A percentile compares a stretch with the other conserved stretches of the same genome.
These are phyloP conservation scores for Irena cyanogastra DNA, from an alignment of 2,113 vertebrate species.

Conservation along the genomic window DNA sequence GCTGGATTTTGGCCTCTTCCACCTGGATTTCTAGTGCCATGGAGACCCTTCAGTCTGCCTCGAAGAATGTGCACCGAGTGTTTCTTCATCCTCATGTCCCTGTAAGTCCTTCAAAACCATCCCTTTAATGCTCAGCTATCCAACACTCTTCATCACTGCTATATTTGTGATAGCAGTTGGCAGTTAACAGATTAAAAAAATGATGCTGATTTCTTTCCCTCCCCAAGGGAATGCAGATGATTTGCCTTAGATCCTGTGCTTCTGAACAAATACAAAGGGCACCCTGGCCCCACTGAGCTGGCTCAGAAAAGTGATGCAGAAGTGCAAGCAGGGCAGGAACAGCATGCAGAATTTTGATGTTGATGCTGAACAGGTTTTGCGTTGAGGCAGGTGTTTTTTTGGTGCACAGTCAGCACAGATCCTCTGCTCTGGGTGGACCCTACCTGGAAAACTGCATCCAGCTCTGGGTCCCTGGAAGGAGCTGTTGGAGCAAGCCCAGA, in stretches of 20 bases:
- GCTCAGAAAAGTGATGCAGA: not conserved
- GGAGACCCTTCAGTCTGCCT: not conserved
- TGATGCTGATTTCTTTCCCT: not conserved
- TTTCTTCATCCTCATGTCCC: rapidly evolving
- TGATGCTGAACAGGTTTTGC: not conserved
- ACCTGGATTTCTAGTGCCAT: not conserved
- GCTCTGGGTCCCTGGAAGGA: not conserved
- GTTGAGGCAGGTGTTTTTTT: not conserved
- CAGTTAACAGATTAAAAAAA: not conserved
- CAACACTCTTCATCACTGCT: not conserved
- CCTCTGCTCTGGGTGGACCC: not conserved
- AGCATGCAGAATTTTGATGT: rapidly evolving
- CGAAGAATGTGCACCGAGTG: rapidly evolving
- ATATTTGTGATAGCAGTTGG: not conserved
- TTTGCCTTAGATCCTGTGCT: not conserved
- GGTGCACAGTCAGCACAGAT: too few relatives aligned
- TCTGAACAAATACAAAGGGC: not conserved
- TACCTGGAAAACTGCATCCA: not conserved
- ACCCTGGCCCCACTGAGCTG: rapidly evolving
- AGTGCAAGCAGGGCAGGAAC: not conserved
- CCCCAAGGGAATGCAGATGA: rapidly evolving
- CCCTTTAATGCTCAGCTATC: not conserved
- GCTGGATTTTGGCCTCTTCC: not conserved
- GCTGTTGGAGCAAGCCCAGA: not conserved
- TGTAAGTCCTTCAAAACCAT: not conserved